Evolutionary conservation across 2,797 vertebrate species (phyloP), one percentile per base, ranked within the genome.

Genomic region (Mallotus villosus): DNA sequence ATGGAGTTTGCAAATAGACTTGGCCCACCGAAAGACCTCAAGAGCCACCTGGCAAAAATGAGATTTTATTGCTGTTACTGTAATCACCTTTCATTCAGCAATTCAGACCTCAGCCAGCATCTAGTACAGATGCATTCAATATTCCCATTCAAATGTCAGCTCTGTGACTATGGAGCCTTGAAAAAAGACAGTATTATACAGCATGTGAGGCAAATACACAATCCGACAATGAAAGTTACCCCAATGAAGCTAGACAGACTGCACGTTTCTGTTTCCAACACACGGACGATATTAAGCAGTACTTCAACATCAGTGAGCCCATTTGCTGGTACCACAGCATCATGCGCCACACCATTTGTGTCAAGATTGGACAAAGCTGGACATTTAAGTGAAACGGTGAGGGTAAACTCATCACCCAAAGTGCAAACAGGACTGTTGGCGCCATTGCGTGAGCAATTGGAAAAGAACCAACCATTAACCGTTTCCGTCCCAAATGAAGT

Each of bases 11-110:
- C 81, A 94, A 91, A 58, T 97, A 95, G 78, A 99, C 98, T 72
- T 97, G 95, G 67, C 92, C 94, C 55, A 98, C 96, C 85, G 0
- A 92, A 92, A 67, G 95, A 98, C 89, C 5, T 94, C 95, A 79
- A 93, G 92, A 95, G 94, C 66, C 97, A 98, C 2, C 80, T 92
- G 2, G 70, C 89, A 0, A 95, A 97, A 77, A 95, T 95, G 14
- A 93, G 91, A 34, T 98, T 96, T 88, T 85, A 94, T 58, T 99
- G 97, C 72, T 95, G 94, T n/a, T 93, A 96, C 62, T 99, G 97
- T 84, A 94, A 88, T 82, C 91, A 92, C 0, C 53, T 97, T 1
- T 96, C 94, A 0, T 96, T 94, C 76, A 98, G 95, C 0, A 95
- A 96, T 87, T 94, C 93, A 0, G 97, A 97, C 83, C 92, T 97